Evolutionary conservation across 2,797 vertebrate genomes (phyloP).

Genomic region (Sorex maritimensis): DNA sequence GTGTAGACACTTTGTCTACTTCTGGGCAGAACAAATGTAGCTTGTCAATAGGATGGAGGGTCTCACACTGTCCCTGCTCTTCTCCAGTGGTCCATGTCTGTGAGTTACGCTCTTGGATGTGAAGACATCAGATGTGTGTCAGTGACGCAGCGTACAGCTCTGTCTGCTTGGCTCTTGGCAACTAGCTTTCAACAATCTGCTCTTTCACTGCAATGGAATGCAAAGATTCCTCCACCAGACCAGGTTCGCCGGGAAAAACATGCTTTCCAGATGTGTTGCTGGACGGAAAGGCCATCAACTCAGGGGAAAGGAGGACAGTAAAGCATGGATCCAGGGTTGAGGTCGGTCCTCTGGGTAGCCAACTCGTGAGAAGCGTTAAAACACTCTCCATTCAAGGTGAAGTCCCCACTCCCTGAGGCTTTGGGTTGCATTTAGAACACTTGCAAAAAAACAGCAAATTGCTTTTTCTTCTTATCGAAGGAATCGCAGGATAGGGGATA

Average conservation of each 20-base stretch:
- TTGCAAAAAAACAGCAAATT: background rate
- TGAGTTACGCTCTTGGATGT: background rate
- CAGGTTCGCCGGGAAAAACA: conserved; percentile 29
- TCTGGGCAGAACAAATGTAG: too few relatives aligned
- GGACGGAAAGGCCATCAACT: background rate
- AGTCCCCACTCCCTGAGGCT: background rate
- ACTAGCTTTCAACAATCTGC: background rate
- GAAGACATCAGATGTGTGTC: background rate
- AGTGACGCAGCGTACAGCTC: background rate
- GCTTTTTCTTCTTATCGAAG: background rate
- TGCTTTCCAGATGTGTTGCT: background rate
- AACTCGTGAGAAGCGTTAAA: background rate
- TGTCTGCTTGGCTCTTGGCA: background rate
- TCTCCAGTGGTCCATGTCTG: background rate
- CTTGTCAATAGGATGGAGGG: background rate
- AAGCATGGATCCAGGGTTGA: background rate
- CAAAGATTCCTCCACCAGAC: background rate
- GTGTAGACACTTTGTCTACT: too few relatives aligned
- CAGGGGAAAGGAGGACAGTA: background rate
- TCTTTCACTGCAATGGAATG: conserved; percentile 47
- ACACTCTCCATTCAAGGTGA: conserved; percentile 4
- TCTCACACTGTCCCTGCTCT: background rate
- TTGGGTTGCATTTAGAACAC: background rate
- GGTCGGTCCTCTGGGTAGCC: too few relatives aligned
- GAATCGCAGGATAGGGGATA: background rate